phyloP scores from a whole-genome alignment of 1,140 invertebrate genomes.

The Euglossa dilemma region DNA sequence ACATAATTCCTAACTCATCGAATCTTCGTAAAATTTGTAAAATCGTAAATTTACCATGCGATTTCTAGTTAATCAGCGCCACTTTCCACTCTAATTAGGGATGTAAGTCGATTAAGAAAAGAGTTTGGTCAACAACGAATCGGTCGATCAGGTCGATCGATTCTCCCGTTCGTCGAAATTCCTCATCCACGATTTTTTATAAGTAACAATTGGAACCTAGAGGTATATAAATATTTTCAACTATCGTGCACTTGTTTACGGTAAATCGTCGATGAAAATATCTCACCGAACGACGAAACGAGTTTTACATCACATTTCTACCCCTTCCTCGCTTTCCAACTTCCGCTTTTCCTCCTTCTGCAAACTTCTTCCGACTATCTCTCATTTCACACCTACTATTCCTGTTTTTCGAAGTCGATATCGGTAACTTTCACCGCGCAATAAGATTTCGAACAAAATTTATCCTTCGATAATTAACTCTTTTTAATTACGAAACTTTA shows the following conservation, averaged over 20 bases:
- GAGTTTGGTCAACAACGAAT: constrained; percentile 24
- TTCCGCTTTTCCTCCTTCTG: background rate
- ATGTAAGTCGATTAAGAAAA: constrained; percentile 22
- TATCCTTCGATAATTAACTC: background rate
- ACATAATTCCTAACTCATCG: background rate
- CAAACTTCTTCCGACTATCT: background rate
- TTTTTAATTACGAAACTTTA: background rate
- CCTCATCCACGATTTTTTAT: background rate
- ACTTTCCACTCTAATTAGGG: constrained; percentile 40
- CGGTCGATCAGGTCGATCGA: too few species aligned
- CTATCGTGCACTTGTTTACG: constrained; percentile 21
- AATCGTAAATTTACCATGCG: background rate
- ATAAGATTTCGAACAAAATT: background rate
- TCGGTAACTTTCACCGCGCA: background rate
- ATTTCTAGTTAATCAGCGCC: constrained; percentile 44
- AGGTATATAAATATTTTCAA: constrained; percentile 20
- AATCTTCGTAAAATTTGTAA: background rate
- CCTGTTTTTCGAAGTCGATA: background rate
- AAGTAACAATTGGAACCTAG: constrained; percentile 26
- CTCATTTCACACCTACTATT: background rate
- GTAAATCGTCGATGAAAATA: constrained; percentile 24
- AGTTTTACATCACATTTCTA: background rate
- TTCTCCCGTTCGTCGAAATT: background rate
- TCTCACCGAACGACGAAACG: background rate
- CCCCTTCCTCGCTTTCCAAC: too few species aligned